These are phyloP conservation scores for Cranoglanis bouderius DNA, from an alignment of 2,113 vertebrate species.

Conservation along the genomic window DNA sequence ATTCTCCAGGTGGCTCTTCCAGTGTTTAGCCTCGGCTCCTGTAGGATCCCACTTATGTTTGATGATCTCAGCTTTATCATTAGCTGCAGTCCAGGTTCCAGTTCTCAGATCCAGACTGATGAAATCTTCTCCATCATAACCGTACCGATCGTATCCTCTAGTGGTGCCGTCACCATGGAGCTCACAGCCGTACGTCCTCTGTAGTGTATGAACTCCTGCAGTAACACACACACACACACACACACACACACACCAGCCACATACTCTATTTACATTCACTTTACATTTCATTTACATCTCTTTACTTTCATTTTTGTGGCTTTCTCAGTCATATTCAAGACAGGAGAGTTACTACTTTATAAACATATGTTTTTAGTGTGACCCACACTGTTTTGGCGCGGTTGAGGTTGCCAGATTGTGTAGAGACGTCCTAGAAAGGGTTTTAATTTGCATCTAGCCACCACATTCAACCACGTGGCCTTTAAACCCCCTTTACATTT, in stretches of 20 bases:
- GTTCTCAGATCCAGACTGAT: slow-evolving; percentile 12
- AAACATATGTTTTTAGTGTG: no score
- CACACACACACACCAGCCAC: not conserved
- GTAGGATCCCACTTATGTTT: not conserved
- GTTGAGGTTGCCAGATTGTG: no score
- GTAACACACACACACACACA: not conserved
- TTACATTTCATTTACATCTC: no score
- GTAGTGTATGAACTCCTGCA: not conserved
- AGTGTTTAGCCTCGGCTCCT: not conserved
- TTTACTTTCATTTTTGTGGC: no score
- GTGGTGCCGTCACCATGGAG: not conserved
- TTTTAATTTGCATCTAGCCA: no score
- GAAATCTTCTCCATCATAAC: slow-evolving; percentile 37
- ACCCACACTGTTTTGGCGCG: no score
- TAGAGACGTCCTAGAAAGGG: no score
- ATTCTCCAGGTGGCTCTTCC: not conserved
- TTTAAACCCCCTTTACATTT: no score
- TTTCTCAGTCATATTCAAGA: no score
- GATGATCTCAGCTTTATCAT: not conserved
- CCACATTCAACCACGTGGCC: no score
- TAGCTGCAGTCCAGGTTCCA: not conserved
- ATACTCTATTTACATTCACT: not conserved
- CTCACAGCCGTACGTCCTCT: slow-evolving; percentile 7
- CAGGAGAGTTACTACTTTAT: no score
- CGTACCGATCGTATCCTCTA: not conserved